Evolutionary conservation across 2,113 vertebrate species (phyloP).

Genomic region (Felis catus): F.catus_Fca126_mat1.0 CM031420.1:37888001-37888500

Average conservation of each 20-base stretch:
- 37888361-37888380: not conserved
- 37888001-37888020: not conserved
- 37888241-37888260: not conserved
- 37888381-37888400: not conserved
- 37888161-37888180: not conserved
- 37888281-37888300: not conserved
- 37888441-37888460: not conserved
- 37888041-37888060: not conserved
- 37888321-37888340: not conserved
- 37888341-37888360: not conserved
- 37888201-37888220: not conserved
- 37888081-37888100: not conserved
- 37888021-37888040: not conserved
- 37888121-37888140: not conserved
- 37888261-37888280: not conserved
- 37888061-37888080: not conserved
- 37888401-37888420: not conserved
- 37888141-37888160: not conserved
- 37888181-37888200: not conserved
- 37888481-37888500: not conserved
- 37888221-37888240: not conserved
- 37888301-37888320: not conserved
- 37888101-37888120: not conserved
- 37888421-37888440: not conserved
- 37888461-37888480: not conserved